These are phyloP conservation scores for Miichthys miiuy DNA, from an alignment of 2,797 vertebrate genomes.

Conservation along the genomic window DNA sequence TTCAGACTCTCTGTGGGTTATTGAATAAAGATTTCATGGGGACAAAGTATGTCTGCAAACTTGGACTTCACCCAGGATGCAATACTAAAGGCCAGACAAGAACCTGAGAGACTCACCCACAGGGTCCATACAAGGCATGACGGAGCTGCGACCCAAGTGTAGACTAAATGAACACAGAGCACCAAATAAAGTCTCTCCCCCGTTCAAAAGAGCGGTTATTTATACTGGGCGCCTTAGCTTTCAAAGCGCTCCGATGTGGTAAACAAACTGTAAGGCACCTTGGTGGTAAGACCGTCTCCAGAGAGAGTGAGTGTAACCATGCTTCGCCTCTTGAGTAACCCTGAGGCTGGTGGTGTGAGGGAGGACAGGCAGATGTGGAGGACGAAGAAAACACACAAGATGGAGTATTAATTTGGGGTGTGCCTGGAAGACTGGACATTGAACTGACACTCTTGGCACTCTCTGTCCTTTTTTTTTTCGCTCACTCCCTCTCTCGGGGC, in stretches of 20 bases:
- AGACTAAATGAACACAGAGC: constrained; percentile 22
- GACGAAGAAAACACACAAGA: constrained; percentile 49
- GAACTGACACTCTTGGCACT: constrained; percentile 67
- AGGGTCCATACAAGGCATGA: constrained; percentile 39
- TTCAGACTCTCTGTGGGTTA: constrained; percentile 9
- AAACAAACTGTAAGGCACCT: constrained; percentile 60
- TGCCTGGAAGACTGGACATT: constrained; percentile 67
- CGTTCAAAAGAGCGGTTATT: constrained; percentile 40
- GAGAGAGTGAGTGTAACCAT: constrained; percentile 32
- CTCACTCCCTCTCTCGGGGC: constrained; percentile 34
- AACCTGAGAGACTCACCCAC: constrained; percentile 7
- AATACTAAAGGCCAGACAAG: constrained; percentile 24
- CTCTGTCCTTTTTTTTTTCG: constrained; percentile 23
- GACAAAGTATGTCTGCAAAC: constrained; percentile 34
- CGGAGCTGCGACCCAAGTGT: background rate
- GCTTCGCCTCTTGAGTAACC: constrained; percentile 52
- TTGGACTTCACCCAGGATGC: constrained; percentile 35
- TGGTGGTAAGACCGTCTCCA: constrained; percentile 46
- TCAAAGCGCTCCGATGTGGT: constrained; percentile 29
- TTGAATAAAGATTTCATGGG: constrained; percentile 4
- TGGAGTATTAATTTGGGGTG: constrained; percentile 71
- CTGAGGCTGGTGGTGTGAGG: constrained; percentile 21
- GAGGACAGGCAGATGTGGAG: constrained; percentile 40
- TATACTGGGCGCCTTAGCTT: constrained; percentile 27
- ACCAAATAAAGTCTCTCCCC: constrained; percentile 43